Conservation (phyloP, 1,140 invertebrate species). For the Zaprionus davidi region DNA sequence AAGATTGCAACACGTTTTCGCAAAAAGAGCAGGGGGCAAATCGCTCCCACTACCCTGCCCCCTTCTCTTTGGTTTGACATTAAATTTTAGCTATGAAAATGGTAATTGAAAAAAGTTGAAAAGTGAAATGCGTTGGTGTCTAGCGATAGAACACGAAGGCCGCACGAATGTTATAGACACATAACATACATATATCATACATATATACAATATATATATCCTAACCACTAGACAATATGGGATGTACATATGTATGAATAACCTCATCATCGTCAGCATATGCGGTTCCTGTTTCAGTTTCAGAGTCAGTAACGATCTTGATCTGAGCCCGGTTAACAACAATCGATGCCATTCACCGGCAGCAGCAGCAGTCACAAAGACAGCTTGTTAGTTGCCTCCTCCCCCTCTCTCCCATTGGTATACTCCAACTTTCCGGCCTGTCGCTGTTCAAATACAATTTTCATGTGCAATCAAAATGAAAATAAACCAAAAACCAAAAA, state of each 20-base stretch:
- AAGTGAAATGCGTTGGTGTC: constrained; percentile 47
- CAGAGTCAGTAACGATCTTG: constrained; percentile 21
- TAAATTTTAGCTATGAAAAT: constrained; percentile 23
- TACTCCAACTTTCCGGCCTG: constrained; percentile 31
- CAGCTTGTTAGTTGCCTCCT: constrained; percentile 38
- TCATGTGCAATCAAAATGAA: constrained; percentile 62
- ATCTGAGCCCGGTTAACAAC: constrained; percentile 12
- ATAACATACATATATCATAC: background rate
- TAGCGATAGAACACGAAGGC: constrained; percentile 23
- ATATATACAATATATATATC: background rate
- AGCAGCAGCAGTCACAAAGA: constrained; percentile 17
- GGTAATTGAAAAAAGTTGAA: constrained; percentile 10
- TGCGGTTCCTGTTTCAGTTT: constrained; percentile 22
- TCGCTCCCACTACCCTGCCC: too few species aligned
- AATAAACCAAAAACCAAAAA: constrained; percentile 41
- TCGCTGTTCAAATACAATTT: constrained; percentile 56
- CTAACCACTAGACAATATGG: background rate
- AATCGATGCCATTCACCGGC: constrained; percentile 25
- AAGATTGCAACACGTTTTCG: constrained; percentile 66
- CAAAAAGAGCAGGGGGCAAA: constrained; percentile 63
- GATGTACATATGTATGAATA: too few species aligned
- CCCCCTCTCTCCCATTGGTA: background rate
- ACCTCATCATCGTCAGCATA: background rate
- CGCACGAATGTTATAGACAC: too few species aligned
- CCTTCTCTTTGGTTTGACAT: too few species aligned